Evolutionary conservation across 2,113 vertebrate genomes (phyloP).

Genomic region (Clarias magur): DNA sequence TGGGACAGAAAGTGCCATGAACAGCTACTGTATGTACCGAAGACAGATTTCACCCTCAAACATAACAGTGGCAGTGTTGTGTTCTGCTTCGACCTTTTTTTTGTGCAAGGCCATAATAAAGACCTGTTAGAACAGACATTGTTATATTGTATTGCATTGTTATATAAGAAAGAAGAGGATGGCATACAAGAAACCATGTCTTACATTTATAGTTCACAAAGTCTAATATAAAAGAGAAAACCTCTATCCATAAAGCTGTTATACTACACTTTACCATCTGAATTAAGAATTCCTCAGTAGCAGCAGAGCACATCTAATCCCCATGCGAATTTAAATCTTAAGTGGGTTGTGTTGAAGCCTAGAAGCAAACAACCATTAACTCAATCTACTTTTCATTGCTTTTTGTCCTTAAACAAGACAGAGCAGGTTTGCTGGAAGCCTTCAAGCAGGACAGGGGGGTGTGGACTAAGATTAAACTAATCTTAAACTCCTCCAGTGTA

Average conservation of each 20-base stretch:
- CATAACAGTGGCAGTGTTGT: not conserved
- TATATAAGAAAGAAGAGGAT: not conserved
- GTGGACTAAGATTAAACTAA: slow-evolving; percentile 78
- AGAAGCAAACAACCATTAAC: slow-evolving; percentile 49
- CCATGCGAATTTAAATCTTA: slow-evolving; percentile 15
- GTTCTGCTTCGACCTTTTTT: not conserved
- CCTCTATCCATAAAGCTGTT: not conserved
- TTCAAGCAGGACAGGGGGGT: slow-evolving; percentile 71
- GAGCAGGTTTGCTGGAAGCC: slow-evolving; percentile 78
- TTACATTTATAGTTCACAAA: not conserved
- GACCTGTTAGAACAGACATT: not conserved
- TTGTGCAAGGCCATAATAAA: not conserved
- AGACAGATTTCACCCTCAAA: not conserved
- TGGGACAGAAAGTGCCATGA: too few species aligned
- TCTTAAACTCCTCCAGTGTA: slow-evolving; percentile 83
- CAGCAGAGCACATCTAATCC: slow-evolving; percentile 9
- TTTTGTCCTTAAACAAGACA: slow-evolving; percentile 78
- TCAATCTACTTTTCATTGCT: slow-evolving; percentile 30
- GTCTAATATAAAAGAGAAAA: not conserved
- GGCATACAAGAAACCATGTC: not conserved
- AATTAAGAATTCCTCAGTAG: not conserved
- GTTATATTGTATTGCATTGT: too few species aligned
- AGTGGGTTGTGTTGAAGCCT: slow-evolving; percentile 25
- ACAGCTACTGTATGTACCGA: too few species aligned
- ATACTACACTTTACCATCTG: not conserved